Percentiles rank a stretch among this genome's conserved stretches.
Evolutionary conservation across 2,797 vertebrate genomes (phyloP).

Genomic region (Hippopotamyrus pictus): DNA sequence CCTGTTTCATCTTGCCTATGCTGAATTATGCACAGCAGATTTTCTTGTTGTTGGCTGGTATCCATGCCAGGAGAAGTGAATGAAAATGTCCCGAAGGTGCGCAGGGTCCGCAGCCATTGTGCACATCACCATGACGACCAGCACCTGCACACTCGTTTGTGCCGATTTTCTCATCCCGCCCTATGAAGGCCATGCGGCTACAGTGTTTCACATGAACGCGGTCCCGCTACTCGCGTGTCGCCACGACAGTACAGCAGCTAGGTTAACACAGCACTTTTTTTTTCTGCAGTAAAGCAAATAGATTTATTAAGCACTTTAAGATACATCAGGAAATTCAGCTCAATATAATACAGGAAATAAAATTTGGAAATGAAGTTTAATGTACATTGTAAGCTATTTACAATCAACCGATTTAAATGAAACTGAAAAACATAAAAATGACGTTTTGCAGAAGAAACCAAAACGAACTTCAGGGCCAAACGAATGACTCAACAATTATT

Average conservation of each 20-base stretch:
- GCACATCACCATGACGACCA: neutral
- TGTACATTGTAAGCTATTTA: conserved; percentile 96
- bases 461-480: conserved; percentile 34
- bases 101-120: neutral
- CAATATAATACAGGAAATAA: conserved; percentile 96
- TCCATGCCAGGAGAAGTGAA: neutral
- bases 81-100: neutral
- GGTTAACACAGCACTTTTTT: conserved; percentile 15
- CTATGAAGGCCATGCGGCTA: neutral
- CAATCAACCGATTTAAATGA: conserved; percentile 64
- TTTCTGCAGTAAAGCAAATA: conserved; percentile 97
- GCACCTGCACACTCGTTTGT: neutral
- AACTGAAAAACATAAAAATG: conserved; percentile 63
- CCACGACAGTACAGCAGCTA: neutral
- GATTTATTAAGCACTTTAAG: conserved; percentile 99
- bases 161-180: neutral
- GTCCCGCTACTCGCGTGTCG: neutral
- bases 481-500: conserved; percentile 53
- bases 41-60: neutral
- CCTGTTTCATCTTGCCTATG: neutral
- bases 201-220: neutral
- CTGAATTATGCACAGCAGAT: neutral
- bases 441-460: conserved; percentile 40
- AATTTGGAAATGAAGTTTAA: conserved; percentile 87
- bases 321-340: conserved; percentile 86